A percentile compares a stretch with the other conserved stretches of the same genome.
Conservation (phyloP, 1,140 invertebrate species). For the Akabosia matsudoensis region DNA sequence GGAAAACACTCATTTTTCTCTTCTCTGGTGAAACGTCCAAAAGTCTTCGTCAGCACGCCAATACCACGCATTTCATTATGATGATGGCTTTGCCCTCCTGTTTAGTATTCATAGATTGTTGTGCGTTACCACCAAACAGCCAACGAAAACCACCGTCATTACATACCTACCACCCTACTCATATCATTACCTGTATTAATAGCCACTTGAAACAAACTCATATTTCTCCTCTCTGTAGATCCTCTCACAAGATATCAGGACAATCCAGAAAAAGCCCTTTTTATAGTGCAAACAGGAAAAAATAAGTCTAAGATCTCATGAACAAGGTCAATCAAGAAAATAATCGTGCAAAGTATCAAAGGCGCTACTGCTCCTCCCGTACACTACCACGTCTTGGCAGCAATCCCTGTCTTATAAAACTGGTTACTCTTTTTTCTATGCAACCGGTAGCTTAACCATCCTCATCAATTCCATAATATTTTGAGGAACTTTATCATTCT, state of each 20-base stretch:
- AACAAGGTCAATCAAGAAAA: too few relatives aligned
- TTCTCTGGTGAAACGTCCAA: too few relatives aligned
- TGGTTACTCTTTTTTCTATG: neutral
- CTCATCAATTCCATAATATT: neutral
- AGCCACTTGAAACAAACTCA: neutral
- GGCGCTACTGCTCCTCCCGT: too few relatives aligned
- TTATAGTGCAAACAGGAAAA: neutral
- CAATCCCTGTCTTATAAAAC: too few relatives aligned
- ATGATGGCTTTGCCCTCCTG: slow-evolving; percentile 51
- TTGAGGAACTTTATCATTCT: neutral
- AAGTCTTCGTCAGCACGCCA: neutral
- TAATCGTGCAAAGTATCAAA: too few relatives aligned
- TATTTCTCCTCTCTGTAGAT: neutral
- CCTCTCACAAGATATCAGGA: too few relatives aligned
- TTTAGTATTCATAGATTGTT: slow-evolving; percentile 5
- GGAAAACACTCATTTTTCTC: too few relatives aligned
- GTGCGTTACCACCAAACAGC: neutral
- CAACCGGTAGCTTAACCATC: neutral
- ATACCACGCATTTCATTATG: slow-evolving; percentile 46
- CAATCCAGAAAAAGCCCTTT: neutral
- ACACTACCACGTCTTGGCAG: too few relatives aligned
- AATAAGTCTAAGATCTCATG: too few relatives aligned
- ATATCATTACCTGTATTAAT: neutral
- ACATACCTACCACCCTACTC: neutral
- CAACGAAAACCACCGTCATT: neutral